phyloP scores from a whole-genome alignment of 1,140 invertebrate species.

The Sinella curviseta region DNA sequence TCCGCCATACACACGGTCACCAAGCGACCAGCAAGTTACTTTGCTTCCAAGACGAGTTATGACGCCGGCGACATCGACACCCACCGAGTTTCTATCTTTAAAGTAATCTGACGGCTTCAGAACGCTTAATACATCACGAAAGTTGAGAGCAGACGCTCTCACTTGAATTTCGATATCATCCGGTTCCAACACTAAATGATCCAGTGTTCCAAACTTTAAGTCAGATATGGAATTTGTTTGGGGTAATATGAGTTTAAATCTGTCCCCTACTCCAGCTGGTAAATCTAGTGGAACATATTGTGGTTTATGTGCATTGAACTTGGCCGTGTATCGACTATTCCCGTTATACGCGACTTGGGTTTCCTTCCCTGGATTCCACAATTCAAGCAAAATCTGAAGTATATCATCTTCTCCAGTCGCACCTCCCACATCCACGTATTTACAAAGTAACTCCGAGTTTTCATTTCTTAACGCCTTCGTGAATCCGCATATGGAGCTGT shows the following conservation, averaged over 20 bases:
- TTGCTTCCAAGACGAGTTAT: not conserved
- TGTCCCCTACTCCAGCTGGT: not conserved
- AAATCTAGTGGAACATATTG: not conserved
- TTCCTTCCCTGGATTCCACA: too few relatives aligned
- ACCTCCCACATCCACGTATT: not conserved
- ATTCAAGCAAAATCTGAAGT: too few relatives aligned
- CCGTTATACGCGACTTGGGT: not conserved
- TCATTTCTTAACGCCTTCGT: not conserved
- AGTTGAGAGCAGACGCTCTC: not conserved
- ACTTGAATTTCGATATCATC: slow-evolving; percentile 13
- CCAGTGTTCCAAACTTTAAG: not conserved
- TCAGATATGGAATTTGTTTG: not conserved
- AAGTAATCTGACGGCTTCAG: slow-evolving; percentile 3
- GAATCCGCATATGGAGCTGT: not conserved
- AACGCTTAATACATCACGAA: not conserved
- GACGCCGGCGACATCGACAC: not conserved
- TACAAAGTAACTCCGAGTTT: not conserved
- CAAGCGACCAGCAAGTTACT: not conserved
- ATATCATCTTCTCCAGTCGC: too few relatives aligned
- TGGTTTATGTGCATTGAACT: not conserved
- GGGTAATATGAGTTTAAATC: not conserved
- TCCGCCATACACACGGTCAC: not conserved
- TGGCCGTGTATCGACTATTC: not conserved
- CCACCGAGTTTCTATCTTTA: not conserved
- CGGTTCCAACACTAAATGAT: not conserved